A percentile compares a stretch with the other conserved stretches of the same genome.
These are phyloP conservation scores for Enteromius argenteus DNA, from an alignment of 2,797 vertebrate species.

Conservation along the genomic window DNA sequence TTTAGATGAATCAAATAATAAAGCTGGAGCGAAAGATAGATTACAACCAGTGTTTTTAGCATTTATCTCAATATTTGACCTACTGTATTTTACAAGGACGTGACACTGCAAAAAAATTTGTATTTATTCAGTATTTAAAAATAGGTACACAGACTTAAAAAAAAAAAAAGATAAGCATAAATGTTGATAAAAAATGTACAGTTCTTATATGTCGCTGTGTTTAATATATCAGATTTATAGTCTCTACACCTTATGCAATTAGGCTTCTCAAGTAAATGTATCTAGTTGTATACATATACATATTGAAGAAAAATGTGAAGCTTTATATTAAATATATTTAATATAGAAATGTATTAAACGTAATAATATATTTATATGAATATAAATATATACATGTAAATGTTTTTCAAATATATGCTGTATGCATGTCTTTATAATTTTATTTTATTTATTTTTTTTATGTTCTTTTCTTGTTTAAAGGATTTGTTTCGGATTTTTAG, in stretches of 20 bases:
- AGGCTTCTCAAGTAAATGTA: no score
- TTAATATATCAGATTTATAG: background rate
- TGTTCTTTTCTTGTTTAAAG: background rate
- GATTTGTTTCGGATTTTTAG: background rate
- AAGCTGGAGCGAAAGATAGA: background rate
- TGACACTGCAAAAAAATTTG: background rate
- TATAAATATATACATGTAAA: no score
- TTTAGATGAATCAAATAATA: conserved; percentile 46
- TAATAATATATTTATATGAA: no score
- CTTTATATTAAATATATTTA: no score
- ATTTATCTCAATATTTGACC: conserved; percentile 26
- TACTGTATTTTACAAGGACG: conserved; percentile 12
- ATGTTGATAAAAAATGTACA: background rate
- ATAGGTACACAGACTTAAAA: background rate
- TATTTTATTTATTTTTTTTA: no score
- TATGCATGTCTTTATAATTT: no score
- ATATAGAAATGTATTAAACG: no score
- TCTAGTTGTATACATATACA: no score
- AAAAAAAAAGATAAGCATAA: background rate
- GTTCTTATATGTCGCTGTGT: background rate
- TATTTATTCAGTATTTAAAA: background rate
- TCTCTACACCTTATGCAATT: background rate
- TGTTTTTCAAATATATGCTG: no score
- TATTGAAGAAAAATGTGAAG: no score
- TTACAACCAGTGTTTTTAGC: conserved; percentile 9